phyloP scores from a whole-genome alignment of 2,797 vertebrate species.

The Pseudochirops corinnae region DNA sequence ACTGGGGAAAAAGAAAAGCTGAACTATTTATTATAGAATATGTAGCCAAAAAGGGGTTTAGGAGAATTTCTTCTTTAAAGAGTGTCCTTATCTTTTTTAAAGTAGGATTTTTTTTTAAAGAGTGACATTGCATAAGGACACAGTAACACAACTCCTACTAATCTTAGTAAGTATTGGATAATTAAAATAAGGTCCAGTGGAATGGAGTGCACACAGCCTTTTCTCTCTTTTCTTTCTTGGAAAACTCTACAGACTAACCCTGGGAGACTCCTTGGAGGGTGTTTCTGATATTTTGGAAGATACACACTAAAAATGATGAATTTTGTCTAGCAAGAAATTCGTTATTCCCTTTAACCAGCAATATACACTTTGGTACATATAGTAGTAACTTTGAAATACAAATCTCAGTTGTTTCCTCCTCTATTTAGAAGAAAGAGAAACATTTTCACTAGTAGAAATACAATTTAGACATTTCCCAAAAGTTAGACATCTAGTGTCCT shows the following conservation, averaged over 20 bases:
- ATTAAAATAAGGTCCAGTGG: background rate
- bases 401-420: background rate
- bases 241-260: background rate
- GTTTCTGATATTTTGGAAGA: constrained; percentile 43
- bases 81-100: constrained; percentile 7
- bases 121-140: constrained; percentile 2
- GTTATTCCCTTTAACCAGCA: background rate
- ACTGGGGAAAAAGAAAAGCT: background rate
- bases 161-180: background rate
- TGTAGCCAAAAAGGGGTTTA: constrained; percentile 36
- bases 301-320: background rate
- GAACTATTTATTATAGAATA: constrained; percentile 7
- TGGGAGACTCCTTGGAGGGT: background rate
- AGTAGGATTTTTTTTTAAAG: constrained; percentile 24
- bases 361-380: constrained; percentile 14
- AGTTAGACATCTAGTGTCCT: background rate
- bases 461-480: background rate
- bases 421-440: background rate
- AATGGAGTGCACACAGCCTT: background rate
- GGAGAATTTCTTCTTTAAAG: constrained; percentile 24
- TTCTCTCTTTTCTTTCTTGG: background rate
- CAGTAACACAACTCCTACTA: background rate
- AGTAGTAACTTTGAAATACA: constrained; percentile 10
- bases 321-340: constrained; percentile 29
- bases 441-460: background rate